These are phyloP conservation scores for Saimiri boliviensis DNA, from an alignment of 2,113 vertebrate genomes.

Conservation along the genomic window DNA sequence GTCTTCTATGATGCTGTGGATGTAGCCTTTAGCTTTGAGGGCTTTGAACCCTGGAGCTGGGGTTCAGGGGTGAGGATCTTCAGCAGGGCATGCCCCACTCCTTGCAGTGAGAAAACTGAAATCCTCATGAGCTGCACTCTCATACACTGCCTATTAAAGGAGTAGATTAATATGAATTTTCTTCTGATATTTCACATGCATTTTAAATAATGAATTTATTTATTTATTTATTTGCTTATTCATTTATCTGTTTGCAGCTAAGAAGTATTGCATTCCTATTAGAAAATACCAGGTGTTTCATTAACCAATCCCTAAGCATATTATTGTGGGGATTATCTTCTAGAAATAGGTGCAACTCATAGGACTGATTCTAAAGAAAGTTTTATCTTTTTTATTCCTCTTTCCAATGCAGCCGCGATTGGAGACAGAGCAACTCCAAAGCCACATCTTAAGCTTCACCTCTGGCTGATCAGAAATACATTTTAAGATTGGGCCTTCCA, in stretches of 20 bases:
- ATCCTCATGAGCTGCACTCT: not conserved
- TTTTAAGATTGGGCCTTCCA: conserved; percentile 44
- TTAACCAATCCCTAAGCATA: conserved; percentile 22
- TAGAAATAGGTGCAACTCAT: conserved; percentile 40
- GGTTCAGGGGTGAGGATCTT: not conserved
- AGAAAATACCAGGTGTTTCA: not conserved
- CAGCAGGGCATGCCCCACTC: not conserved
- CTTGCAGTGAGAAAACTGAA: not conserved
- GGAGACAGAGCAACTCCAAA: conserved; percentile 15
- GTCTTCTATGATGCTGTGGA: not conserved
- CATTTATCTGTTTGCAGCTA: not conserved
- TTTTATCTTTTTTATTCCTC: conserved; percentile 62
- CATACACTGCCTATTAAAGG: not conserved
- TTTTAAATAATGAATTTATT: conserved; percentile 47
- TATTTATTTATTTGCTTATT: not conserved
- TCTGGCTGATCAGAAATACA: conserved; percentile 60
- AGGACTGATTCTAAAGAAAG: conserved; percentile 50
- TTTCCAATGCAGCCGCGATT: conserved; percentile 55
- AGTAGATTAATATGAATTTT: conserved; percentile 21
- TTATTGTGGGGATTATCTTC: not conserved
- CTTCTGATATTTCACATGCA: not conserved
- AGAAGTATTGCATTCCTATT: conserved; percentile 37
- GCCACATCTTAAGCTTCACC: conserved; percentile 30
- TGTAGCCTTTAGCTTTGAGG: not conserved
- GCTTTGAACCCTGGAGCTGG: not conserved